Evolutionary conservation across 2,888 invertebrate genomes (phyloP).

Genomic region (Geophilus truncorum): DNA sequence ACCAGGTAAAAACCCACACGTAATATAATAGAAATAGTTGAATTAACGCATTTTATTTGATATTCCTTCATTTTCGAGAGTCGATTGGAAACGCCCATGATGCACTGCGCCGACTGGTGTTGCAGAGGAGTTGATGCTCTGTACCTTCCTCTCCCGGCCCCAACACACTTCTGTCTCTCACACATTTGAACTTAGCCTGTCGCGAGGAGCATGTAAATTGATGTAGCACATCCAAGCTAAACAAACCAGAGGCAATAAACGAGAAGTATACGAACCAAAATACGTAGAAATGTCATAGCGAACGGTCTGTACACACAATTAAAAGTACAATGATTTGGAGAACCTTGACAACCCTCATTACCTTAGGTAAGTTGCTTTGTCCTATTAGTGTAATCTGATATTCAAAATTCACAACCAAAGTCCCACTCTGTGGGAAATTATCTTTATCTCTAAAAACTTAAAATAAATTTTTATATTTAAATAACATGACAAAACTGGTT

Average conservation of each 20-base stretch:
- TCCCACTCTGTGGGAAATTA: too few species aligned
- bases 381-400: neutral
- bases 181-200: neutral
- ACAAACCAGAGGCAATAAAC: neutral
- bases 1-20: too few species aligned
- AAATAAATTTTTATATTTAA: too few species aligned
- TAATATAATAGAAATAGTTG: neutral
- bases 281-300: neutral
- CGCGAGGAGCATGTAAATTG: neutral
- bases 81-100: neutral
- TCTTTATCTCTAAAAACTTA: too few species aligned
- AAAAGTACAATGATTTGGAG: neutral
- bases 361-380: neutral
- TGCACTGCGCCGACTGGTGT: neutral
- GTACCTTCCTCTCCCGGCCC: neutral
- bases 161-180: too few species aligned
- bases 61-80: neutral
- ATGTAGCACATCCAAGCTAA: neutral
- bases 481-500: too few species aligned
- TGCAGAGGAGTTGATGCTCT: neutral
- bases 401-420: neutral
- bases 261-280: neutral
- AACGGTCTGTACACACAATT: neutral
- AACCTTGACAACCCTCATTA: neutral
- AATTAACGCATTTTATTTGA: neutral